phyloP scores from a whole-genome alignment of 2,888 invertebrate species.

The Drepana falcataria region DNA sequence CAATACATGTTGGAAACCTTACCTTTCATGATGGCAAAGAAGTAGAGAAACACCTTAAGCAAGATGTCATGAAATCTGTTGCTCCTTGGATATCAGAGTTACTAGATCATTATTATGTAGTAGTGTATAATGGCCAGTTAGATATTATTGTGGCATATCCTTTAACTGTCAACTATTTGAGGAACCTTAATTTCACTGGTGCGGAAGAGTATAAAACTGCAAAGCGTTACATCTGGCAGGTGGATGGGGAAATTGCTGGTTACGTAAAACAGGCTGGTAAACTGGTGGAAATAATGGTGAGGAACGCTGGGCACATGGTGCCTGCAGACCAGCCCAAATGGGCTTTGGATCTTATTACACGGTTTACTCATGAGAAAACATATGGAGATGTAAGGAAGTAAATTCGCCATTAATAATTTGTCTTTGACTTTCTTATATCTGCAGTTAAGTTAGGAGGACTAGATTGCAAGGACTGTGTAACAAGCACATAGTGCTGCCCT shows the following conservation, averaged over 20 bases:
- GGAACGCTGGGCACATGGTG: slow-evolving; percentile 91
- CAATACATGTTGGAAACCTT: slow-evolving; percentile 91
- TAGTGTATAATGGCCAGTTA: slow-evolving; percentile 93
- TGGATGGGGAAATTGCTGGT: slow-evolving; percentile 84
- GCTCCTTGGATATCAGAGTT: slow-evolving; percentile 85
- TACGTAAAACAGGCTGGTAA: slow-evolving; percentile 85
- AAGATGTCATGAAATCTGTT: slow-evolving; percentile 90
- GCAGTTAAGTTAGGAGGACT: too few relatives aligned
- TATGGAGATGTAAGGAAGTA: slow-evolving; percentile 31
- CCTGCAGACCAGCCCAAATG: slow-evolving; percentile 88
- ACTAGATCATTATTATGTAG: slow-evolving; percentile 82
- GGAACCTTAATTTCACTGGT: slow-evolving; percentile 83
- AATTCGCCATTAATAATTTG: neutral
- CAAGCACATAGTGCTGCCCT: too few relatives aligned
- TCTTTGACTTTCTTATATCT: too few relatives aligned
- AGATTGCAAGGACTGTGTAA: too few relatives aligned
- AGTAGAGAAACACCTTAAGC: slow-evolving; percentile 85
- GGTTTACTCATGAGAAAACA: slow-evolving; percentile 80
- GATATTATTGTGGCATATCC: slow-evolving; percentile 95
- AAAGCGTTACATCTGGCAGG: slow-evolving; percentile 83
- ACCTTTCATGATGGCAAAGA: slow-evolving; percentile 81
- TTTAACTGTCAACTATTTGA: slow-evolving; percentile 87
- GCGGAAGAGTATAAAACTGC: slow-evolving; percentile 82
- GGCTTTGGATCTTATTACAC: slow-evolving; percentile 85
- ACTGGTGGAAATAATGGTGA: slow-evolving; percentile 85